phyloP scores from a whole-genome alignment of 2,888 invertebrate species.

The Isotomurus palustris region DNA sequence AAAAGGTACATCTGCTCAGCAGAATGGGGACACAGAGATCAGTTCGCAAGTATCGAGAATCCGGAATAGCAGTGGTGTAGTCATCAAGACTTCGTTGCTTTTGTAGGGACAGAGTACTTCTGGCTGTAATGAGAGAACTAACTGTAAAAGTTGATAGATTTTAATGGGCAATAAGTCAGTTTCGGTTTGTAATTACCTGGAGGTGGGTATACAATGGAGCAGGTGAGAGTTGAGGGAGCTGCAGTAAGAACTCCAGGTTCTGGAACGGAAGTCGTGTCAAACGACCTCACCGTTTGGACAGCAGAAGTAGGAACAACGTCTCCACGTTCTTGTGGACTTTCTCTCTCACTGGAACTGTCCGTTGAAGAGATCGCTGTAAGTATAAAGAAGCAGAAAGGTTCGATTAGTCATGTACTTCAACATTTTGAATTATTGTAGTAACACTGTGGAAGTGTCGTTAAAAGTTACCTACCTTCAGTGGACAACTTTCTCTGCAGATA shows the following conservation, averaged over 20 bases:
- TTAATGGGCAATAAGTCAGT: too few relatives aligned
- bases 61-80: slow-evolving; percentile 1
- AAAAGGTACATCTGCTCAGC: slow-evolving; percentile 26
- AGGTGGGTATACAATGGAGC: slow-evolving; percentile 4
- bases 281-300: too few relatives aligned
- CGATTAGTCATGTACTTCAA: neutral
- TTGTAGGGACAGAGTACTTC: slow-evolving; percentile 3
- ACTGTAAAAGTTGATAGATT: neutral
- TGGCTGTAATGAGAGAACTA: neutral
- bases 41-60: slow-evolving; percentile 19
- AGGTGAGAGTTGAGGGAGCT: slow-evolving; percentile 4
- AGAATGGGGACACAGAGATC: slow-evolving; percentile 26
- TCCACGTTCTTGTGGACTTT: slow-evolving; percentile 9
- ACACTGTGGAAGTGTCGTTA: neutral
- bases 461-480: slow-evolving; percentile 22
- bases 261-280: neutral
- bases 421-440: neutral
- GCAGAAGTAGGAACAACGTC: neutral
- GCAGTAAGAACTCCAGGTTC: neutral
- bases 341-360: slow-evolving; percentile 11
- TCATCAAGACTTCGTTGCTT: slow-evolving; percentile 29
- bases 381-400: neutral
- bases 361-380: neutral
- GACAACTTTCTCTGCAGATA: slow-evolving; percentile 30
- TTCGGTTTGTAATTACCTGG: too few relatives aligned